phyloP scores from a whole-genome alignment of 35 echinoderm and acorn worm species.

The Apostichopus californicus region DNA sequence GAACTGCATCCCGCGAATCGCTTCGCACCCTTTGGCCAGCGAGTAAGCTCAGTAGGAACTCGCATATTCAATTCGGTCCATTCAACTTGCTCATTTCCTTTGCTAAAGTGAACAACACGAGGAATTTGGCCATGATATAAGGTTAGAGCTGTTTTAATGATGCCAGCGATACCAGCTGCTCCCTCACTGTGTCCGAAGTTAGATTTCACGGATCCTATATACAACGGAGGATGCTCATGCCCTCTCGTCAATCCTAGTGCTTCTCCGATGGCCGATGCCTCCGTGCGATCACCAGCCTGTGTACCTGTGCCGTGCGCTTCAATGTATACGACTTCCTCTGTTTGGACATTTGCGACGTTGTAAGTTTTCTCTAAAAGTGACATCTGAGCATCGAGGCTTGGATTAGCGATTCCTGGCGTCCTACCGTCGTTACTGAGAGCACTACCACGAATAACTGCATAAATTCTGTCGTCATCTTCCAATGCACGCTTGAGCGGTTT shows the following conservation, averaged over 20 bases:
- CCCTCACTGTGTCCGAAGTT: constrained; percentile 95
- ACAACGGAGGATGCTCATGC: constrained; percentile 81
- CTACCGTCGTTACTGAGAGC: constrained; percentile 88
- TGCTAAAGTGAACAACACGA: constrained; percentile 89
- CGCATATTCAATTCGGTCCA: constrained; percentile 76
- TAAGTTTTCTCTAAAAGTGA: constrained; percentile 80
- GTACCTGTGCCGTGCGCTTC: constrained; percentile 96
- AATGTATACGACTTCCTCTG: constrained; percentile 81
- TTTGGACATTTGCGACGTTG: constrained; percentile 61
- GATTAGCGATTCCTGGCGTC: constrained; percentile 93
- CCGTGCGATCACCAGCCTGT: constrained; percentile 89
- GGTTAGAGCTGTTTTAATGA: constrained; percentile 87
- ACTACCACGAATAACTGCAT: constrained; percentile 88
- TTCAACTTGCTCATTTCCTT: constrained; percentile 89
- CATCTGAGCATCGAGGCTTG: constrained; percentile 89
- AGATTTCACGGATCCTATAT: constrained; percentile 91
- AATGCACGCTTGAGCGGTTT: constrained; percentile 85
- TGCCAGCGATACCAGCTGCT: constrained; percentile 80
- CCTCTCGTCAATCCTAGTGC: constrained; percentile 73
- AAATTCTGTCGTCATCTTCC: constrained; percentile 91
- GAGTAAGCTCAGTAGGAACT: constrained; percentile 83
- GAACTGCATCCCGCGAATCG: constrained; percentile 85
- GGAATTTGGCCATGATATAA: constrained; percentile 85
- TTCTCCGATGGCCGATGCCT: constrained; percentile 92
- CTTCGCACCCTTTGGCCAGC: constrained; percentile 88